Conservation (phyloP, 2,888 invertebrate species). For the Elmis aenea region DNA sequence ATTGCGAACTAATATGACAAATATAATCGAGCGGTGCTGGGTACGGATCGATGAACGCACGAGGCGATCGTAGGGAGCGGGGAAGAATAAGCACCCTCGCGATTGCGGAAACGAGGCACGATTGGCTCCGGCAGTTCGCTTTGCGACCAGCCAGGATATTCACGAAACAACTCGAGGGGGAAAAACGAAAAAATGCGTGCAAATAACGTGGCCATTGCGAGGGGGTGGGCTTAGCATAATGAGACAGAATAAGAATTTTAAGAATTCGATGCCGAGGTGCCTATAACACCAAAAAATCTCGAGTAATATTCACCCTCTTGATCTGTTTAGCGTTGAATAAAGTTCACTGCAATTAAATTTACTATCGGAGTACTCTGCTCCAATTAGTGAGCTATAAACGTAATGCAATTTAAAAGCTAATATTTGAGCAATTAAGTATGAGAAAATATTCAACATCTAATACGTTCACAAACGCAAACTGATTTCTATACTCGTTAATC, state of each 20-base stretch:
- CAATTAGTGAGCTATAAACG: no score
- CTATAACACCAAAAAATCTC: no score
- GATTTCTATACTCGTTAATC: no score
- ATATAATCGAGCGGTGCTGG: constrained; percentile 29
- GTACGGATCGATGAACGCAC: constrained; percentile 27
- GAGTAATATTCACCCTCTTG: no score
- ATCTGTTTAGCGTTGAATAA: no score
- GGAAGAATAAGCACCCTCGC: constrained; percentile 23
- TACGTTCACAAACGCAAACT: no score
- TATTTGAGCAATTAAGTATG: no score
- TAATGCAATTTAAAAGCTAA: no score
- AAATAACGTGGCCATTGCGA: constrained; percentile 27
- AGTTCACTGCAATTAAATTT: no score
- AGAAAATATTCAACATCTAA: no score
- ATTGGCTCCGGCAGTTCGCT: constrained; percentile 28
- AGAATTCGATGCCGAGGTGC: no score
- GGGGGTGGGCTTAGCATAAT: constrained; percentile 31
- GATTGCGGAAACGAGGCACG: constrained; percentile 24
- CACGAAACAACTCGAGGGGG: constrained; percentile 26
- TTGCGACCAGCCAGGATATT: constrained; percentile 26
- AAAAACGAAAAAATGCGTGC: constrained; percentile 28
- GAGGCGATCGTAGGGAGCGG: constrained; percentile 19
- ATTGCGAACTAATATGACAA: constrained; percentile 32
- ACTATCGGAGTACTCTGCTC: no score
- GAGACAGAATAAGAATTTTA: constrained; percentile 19